These are phyloP conservation scores for Eublepharis macularius DNA, from an alignment of 2,113 vertebrate genomes.

Conservation along the genomic window DNA sequence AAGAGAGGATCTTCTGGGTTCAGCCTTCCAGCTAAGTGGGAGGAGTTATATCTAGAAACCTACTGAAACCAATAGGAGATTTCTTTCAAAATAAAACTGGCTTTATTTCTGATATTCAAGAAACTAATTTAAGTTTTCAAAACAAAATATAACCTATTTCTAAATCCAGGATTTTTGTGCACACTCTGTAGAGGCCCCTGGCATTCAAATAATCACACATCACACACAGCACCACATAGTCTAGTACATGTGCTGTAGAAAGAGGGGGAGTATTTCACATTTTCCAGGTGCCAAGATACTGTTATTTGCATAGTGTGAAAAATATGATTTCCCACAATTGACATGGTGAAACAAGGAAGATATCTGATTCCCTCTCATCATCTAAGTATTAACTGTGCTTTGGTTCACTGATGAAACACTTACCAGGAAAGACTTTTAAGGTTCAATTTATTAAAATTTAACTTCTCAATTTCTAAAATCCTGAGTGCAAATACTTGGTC, in stretches of 20 bases:
- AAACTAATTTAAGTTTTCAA: no score
- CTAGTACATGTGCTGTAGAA: background rate
- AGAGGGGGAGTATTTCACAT: background rate
- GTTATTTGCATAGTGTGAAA: background rate
- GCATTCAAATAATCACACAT: background rate
- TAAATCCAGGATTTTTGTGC: no score
- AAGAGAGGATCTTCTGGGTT: no score
- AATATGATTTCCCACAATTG: constrained; percentile 2
- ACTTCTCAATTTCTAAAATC: constrained; percentile 32
- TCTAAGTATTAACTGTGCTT: background rate
- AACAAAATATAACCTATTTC: no score
- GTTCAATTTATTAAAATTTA: constrained; percentile 21
- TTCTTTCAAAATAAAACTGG: no score
- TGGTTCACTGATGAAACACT: constrained; percentile 12
- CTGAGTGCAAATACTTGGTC: background rate
- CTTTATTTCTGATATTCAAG: no score
- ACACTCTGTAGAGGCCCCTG: background rate
- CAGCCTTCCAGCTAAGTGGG: no score
- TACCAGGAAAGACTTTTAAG: constrained; percentile 9
- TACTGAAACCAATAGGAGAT: no score
- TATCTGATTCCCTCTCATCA: background rate
- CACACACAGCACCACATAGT: background rate
- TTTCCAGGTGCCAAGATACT: background rate
- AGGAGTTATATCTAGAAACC: no score
- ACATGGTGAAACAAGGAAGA: background rate